phyloP scores from a whole-genome alignment of 37 sponge, comb jelly and placozoan species.

The Halisarca cf. caerulea region DNA sequence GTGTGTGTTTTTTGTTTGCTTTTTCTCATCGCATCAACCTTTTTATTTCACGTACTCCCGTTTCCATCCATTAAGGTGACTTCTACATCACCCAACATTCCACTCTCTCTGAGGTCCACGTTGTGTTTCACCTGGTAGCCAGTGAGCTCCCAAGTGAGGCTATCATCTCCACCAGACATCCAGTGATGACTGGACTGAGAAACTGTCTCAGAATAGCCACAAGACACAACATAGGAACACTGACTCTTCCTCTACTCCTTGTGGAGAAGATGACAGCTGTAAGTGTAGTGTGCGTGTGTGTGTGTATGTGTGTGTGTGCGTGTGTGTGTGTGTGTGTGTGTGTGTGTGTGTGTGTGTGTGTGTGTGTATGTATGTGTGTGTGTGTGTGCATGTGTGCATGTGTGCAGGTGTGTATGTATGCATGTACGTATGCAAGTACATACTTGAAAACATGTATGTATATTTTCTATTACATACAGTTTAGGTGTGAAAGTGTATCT shows the following conservation, averaged over 20 bases:
- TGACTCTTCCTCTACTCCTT: conserved; percentile 88
- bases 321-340: conserved; percentile 6
- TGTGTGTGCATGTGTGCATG: neutral
- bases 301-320: neutral
- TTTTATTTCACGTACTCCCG: neutral
- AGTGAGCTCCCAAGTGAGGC: neutral
- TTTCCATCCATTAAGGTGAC: conserved; percentile 62
- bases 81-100: conserved; percentile 93
- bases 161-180: conserved; percentile 63
- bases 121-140: conserved; percentile 78
- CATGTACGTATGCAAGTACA: neutral
- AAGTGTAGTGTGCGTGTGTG: conserved; percentile 2
- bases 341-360: conserved; percentile 3
- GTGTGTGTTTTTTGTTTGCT: neutral
- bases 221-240: conserved; percentile 51
- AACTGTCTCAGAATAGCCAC: conserved; percentile 71
- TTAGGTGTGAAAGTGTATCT: too few relatives aligned
- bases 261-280: conserved; percentile 80
- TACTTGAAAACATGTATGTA: too few relatives aligned
- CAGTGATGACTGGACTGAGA: conserved; percentile 79
- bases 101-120: conserved; percentile 90
- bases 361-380: neutral
- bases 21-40: neutral
- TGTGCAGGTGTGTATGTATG: neutral
- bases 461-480: too few relatives aligned